Percentiles rank a stretch among this genome's conserved stretches.
These are phyloP conservation scores for Hafferia zeledoni DNA, from an alignment of 2,797 vertebrate species.

Conservation along the genomic window DNA sequence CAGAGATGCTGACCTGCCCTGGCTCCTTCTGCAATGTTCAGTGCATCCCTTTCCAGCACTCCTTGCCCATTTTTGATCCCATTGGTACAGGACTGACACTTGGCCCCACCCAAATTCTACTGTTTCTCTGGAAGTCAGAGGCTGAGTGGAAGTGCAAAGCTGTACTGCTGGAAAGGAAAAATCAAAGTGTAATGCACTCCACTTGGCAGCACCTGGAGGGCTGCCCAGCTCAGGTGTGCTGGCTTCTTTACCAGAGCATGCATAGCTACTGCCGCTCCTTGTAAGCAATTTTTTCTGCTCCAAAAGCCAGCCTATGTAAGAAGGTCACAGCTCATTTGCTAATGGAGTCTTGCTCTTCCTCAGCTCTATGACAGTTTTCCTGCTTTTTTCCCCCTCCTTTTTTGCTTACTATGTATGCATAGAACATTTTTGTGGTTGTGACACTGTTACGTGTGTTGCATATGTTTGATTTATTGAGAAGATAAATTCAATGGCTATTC, in stretches of 20 bases:
- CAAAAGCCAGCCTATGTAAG: not conserved
- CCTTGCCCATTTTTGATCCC: fast-evolving
- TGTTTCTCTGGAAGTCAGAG: not conserved
- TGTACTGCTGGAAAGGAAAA: not conserved
- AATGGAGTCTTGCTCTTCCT: not conserved
- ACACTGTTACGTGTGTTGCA: not conserved
- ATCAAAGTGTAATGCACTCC: not conserved
- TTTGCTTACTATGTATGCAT: not conserved
- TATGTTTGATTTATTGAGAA: not conserved
- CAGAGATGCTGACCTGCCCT: not conserved
- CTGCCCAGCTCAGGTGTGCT: not conserved
- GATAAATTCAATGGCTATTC: not conserved
- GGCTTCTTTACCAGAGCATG: not conserved
- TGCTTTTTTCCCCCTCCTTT: not conserved
- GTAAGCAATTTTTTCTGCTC: not conserved
- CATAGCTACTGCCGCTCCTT: not conserved
- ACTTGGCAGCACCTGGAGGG: not conserved
- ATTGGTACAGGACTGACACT: not conserved
- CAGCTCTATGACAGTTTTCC: not conserved
- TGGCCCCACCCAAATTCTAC: not conserved
- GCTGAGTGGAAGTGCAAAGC: not conserved
- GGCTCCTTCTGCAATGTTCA: not conserved
- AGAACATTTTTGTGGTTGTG: not conserved
- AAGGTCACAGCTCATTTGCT: not conserved
- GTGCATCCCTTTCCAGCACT: not conserved